Conservation (phyloP, 2,113 vertebrate species). For the Athene noctua region DNA sequence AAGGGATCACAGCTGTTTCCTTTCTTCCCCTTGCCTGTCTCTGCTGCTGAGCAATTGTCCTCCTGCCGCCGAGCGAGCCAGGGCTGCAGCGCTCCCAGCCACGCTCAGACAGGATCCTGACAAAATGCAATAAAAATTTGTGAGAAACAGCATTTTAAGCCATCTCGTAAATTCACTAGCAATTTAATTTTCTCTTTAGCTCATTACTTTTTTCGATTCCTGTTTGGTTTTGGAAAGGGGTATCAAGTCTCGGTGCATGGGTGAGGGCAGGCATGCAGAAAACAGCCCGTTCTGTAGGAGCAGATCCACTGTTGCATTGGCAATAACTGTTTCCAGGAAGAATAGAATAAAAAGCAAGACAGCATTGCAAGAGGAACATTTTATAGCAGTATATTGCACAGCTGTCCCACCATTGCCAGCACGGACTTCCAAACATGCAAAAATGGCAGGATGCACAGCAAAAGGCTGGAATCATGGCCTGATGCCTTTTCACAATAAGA, state of each 20-base stretch:
- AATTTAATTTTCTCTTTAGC: background rate
- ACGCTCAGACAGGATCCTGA: background rate
- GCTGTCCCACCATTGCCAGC: background rate
- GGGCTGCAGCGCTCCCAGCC: background rate
- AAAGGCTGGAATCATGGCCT: background rate
- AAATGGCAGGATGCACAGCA: background rate
- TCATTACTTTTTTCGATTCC: background rate
- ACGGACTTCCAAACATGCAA: background rate
- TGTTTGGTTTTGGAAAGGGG: background rate
- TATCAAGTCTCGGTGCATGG: background rate
- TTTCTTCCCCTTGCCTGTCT: background rate
- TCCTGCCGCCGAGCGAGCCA: rapidly evolving
- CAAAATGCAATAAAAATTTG: background rate
- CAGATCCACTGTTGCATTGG: background rate
- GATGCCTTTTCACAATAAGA: background rate
- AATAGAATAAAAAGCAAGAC: background rate
- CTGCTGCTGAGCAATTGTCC: background rate
- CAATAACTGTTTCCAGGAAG: background rate
- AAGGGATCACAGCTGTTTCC: conserved; percentile 4
- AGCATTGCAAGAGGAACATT: background rate
- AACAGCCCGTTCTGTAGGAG: background rate
- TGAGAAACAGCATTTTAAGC: background rate
- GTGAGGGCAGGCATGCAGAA: background rate
- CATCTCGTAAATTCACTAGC: background rate
- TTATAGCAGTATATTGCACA: background rate